Conservation (phyloP, 2,797 vertebrate species). For the Pitangus sulphuratus region DNA sequence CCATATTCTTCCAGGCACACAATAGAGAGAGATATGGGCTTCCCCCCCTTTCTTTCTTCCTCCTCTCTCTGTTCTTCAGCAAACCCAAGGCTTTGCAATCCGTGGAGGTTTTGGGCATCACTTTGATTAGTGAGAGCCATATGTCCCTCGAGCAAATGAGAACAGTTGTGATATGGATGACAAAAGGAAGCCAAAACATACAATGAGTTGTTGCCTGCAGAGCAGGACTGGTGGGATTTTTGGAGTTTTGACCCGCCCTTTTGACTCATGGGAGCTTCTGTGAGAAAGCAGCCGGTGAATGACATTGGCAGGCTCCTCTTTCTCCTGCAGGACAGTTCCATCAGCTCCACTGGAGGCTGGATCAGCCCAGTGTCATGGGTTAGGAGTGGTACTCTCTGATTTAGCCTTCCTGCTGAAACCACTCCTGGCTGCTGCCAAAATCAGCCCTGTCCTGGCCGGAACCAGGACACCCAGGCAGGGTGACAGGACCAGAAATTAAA, state of each 20-base stretch:
- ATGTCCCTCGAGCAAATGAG: background rate
- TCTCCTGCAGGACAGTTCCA: background rate
- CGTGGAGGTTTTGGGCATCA: background rate
- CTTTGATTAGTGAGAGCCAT: background rate
- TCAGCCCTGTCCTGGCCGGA: background rate
- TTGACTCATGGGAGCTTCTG: background rate
- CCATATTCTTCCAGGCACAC: background rate
- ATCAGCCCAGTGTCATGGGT: background rate
- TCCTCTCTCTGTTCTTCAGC: background rate
- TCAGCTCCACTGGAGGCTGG: background rate
- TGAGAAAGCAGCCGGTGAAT: background rate
- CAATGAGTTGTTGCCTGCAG: background rate
- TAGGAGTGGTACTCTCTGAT: background rate
- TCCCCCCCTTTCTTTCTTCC: background rate
- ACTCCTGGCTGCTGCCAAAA: background rate
- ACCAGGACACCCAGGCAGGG: background rate
- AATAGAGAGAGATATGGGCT: background rate
- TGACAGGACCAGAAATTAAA: background rate
- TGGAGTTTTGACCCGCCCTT: background rate
- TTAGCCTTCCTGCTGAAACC: background rate
- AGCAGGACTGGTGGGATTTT: background rate
- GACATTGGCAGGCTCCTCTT: background rate
- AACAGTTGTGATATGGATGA: background rate
- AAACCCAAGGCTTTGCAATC: background rate
- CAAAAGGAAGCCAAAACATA: background rate